Evolutionary conservation across 2,888 invertebrate species (phyloP), one percentile per base, ranked within the genome.

Genomic region (Caenorhabditis becei): DNA sequence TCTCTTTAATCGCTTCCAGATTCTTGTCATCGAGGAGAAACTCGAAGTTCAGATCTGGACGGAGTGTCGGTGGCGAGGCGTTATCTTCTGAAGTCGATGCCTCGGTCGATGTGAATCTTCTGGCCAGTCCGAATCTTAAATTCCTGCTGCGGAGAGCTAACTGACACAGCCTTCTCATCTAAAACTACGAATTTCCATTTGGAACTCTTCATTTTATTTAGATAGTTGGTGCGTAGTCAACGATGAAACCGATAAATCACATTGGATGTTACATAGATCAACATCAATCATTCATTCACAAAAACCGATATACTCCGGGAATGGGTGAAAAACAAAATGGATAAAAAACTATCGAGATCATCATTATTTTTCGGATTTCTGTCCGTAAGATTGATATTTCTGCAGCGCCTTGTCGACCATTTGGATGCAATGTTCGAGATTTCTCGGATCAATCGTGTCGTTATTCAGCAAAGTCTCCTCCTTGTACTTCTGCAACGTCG

Each of bases 11-110:
- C 28, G 59, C 67, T 28, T 85, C 83, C n/a, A 54, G 14, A 83
- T 90, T 89, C 4, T 53, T 80, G 23, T 86, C 83, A 71, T 90
- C 87, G 18, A 90, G 75, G 8, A 90, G 82, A 77, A 86, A 90
- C 49, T 90, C 90, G 59, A 90, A 90, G 77, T 90, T 86, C 20
- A 90, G 69, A 49, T 89, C 89, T 0, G 90, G 89, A 24, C 90
- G 82, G 24, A 70, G 65, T 8, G 58, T 66, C 8, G 80, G 51
- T 1, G 75, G 51, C 26, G 66, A 14, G 10, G 66, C 35, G 18
- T 8, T 44, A 11, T 75, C 66, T 53, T 75, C 75, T 0, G 75
- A 66, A 37, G 61, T 53, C 23, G 70, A 71, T 1, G 71, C 71
- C 49, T 71, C 78, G 14, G 61, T 41, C 5, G 78, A 71, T 5